Percentiles rank a stretch among this genome's conserved stretches.
Evolutionary conservation across 2,888 invertebrate species (phyloP).

Genomic region (Rhagophthalmus giganteus): DNA sequence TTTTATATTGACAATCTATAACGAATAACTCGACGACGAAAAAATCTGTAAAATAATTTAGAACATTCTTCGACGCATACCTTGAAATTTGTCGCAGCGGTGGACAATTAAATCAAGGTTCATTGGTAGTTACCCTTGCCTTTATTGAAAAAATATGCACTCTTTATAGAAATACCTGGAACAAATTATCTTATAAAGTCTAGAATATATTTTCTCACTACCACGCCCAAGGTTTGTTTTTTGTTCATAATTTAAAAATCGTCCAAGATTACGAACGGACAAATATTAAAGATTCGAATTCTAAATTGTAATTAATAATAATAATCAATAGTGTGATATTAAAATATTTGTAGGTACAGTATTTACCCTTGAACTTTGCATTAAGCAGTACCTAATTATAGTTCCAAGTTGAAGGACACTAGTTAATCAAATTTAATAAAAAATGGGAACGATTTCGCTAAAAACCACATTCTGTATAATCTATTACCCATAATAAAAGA

Average conservation of each 20-base stretch:
- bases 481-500: too few species aligned
- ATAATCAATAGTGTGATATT: too few species aligned
- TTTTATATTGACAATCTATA: too few species aligned
- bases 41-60: too few species aligned
- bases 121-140: constrained; percentile 17
- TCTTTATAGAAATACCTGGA: constrained; percentile 10
- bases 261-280: too few species aligned
- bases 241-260: constrained; percentile 9
- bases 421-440: too few species aligned
- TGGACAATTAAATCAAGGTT: constrained; percentile 10
- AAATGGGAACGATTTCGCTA: too few species aligned
- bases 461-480: too few species aligned
- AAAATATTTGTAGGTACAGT: too few species aligned
- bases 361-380: not conserved
- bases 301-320: constrained; percentile 13
- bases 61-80: too few species aligned
- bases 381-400: not conserved
- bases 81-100: constrained; percentile 2
- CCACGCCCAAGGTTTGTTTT: constrained; percentile 13
- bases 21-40: too few species aligned
- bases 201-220: constrained; percentile 7
- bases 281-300: constrained; percentile 3
- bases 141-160: constrained; percentile 7
- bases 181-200: constrained; percentile 6
- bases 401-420: constrained; percentile 9